Percentiles rank a stretch among this genome's conserved stretches.
These are phyloP conservation scores for Anthophora plumipes DNA, from an alignment of 2,888 invertebrate genomes.

Conservation along the genomic window DNA sequence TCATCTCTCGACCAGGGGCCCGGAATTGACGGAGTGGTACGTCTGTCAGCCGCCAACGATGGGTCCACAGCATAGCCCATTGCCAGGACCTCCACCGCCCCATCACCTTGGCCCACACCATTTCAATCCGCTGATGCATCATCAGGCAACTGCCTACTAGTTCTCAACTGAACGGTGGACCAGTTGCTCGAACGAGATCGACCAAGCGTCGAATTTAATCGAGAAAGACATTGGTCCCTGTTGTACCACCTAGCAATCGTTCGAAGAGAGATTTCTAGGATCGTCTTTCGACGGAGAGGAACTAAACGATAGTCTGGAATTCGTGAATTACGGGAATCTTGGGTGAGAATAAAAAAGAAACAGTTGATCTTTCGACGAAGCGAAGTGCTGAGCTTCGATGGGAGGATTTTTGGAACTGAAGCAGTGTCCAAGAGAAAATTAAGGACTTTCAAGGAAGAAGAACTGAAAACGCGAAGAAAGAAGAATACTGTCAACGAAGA, in stretches of 20 bases:
- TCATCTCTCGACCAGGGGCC: constrained; percentile 83
- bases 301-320: no score
- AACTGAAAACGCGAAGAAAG: no score
- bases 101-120: constrained; percentile 88
- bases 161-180: background rate
- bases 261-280: no score
- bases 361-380: no score
- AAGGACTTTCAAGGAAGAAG: no score
- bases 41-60: constrained; percentile 90
- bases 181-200: background rate
- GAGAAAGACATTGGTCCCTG: background rate
- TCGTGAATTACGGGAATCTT: no score
- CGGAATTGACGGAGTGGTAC: constrained; percentile 92
- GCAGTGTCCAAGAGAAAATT: no score
- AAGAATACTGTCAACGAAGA: no score
- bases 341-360: no score
- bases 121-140: constrained; percentile 87
- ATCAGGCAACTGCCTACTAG: constrained; percentile 85
- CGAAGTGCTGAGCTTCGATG: no score
- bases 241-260: background rate
- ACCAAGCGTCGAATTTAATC: background rate
- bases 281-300: no score
- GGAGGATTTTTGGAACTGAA: no score
- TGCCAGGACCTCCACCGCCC: constrained; percentile 89
- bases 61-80: constrained; percentile 86